phyloP scores from a whole-genome alignment of 2,797 vertebrate genomes.

The Gambusia yucatana region DNA sequence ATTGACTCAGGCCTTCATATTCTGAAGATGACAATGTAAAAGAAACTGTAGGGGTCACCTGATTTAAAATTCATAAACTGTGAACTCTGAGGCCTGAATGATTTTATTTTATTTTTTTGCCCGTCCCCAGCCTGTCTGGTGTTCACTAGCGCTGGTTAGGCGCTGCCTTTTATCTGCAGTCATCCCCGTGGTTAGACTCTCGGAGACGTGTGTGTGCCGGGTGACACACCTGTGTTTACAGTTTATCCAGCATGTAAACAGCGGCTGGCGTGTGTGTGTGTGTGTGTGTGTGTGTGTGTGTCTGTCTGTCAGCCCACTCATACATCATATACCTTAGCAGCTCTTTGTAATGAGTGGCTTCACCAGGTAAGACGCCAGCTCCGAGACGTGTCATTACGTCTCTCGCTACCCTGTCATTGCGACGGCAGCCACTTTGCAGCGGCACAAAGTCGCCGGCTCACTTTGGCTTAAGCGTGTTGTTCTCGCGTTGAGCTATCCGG shows the following conservation, averaged over 20 bases:
- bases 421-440: constrained; percentile 52
- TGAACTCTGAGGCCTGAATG: not conserved
- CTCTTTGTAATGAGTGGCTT: constrained; percentile 70
- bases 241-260: constrained; percentile 52
- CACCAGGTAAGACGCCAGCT: constrained; percentile 65
- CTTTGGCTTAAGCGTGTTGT: constrained; percentile 40
- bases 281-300: constrained; percentile 18
- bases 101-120: constrained; percentile 37
- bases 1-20: too few species aligned
- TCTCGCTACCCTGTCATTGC: constrained; percentile 67
- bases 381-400: constrained; percentile 69
- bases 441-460: constrained; percentile 27
- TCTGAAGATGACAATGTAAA: not conserved
- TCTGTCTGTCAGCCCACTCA: constrained; percentile 37
- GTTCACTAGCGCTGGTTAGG: constrained; percentile 46
- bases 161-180: constrained; percentile 43
- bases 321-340: constrained; percentile 57
- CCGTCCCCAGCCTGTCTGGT: constrained; percentile 56
- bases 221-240: constrained; percentile 75
- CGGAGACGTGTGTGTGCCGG: constrained; percentile 47
- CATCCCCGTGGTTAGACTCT: constrained; percentile 36
- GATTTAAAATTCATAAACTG: not conserved
- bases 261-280: constrained; percentile 14
- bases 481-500: constrained; percentile 32
- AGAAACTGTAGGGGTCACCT: not conserved